Base-by-base conservation (phyloP, 2,797 vertebrate genomes). In the Limosa lapponica region DNA sequence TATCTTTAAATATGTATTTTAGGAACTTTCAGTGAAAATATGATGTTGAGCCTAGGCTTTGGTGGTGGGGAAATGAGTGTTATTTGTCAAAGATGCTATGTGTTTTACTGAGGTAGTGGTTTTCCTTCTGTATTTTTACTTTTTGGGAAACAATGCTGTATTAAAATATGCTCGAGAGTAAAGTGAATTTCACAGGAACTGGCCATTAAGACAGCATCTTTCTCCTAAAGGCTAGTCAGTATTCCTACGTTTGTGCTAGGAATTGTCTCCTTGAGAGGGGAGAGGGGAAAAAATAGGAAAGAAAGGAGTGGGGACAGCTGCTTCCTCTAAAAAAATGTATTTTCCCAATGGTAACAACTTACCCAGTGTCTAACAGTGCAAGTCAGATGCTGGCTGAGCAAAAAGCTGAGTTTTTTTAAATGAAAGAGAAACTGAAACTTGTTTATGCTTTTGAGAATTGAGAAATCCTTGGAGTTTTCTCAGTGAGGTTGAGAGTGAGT, bases 381-480 rank as follows among this genome's bases (percentile, higher is more conserved):
- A 87, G 70, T 70, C 71, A 93, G 89, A 88, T 81, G 34, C 46
- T 32, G 30, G 46, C 82, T 61, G 59, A 85, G 51, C 10, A 30
- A 94, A 91, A 95, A 95, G 85, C 77, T 51, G 20, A 80, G 52
- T 43, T 84, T 95, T 41, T 95, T 95, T 88, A 61, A 93, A 66
- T 80, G 91, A 93, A 96, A 95, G 93, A 93, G 95, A 93, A 95
- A 93, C 74, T 73, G 77, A 92, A 95, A 95, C 57, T 95, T 89
- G 49, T 87, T 97, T 73, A 46, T 96, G 96, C 92, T 94, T 95
- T 89, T 83, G 90, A 97, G 94, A 96, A 90, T 78, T 18, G 11
- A 91, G 90, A 96, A 97, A 95, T 97, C 94, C 95, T 97, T 97
- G 91, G 96, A 95, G 93, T 96, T 97, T 97, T 96, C 91, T 94